Evolutionary conservation across 2,113 vertebrate species (phyloP).

Genomic region (Campylorhamphus procurvoides): DNA sequence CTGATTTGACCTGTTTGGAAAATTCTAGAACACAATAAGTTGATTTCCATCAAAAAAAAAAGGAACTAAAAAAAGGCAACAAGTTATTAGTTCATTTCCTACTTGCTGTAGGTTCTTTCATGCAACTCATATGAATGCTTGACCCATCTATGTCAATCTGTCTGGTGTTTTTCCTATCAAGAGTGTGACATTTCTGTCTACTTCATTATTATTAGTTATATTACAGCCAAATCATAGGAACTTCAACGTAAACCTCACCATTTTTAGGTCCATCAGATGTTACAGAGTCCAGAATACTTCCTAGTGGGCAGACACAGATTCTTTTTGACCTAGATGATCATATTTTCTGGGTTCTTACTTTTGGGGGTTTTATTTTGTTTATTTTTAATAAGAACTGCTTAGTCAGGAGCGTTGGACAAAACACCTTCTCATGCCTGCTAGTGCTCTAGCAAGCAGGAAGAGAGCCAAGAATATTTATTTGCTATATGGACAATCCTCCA

Average conservation of each 20-base stretch:
- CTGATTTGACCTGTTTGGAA: not conserved
- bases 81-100: not conserved
- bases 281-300: not conserved
- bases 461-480: not conserved
- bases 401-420: not conserved
- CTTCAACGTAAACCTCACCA: not conserved
- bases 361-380: not conserved
- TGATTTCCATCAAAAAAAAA: not conserved
- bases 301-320: not conserved
- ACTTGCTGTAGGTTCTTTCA: not conserved
- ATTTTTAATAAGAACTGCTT: not conserved
- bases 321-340: not conserved
- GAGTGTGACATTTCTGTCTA: not conserved
- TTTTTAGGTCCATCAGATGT: not conserved
- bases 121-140: not conserved
- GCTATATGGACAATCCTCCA: rapidly evolving
- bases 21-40: not conserved
- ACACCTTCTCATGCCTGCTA: not conserved
- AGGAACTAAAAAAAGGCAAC: not conserved
- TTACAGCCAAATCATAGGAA: not conserved
- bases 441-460: not conserved
- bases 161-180: not conserved
- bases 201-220: not conserved
- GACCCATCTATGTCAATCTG: not conserved
- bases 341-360: not conserved